A percentile compares a stretch with the other conserved stretches of the same genome.
These are phyloP conservation scores for Hemicrepidius hirtus DNA, from an alignment of 2,888 invertebrate genomes.

Conservation along the genomic window DNA sequence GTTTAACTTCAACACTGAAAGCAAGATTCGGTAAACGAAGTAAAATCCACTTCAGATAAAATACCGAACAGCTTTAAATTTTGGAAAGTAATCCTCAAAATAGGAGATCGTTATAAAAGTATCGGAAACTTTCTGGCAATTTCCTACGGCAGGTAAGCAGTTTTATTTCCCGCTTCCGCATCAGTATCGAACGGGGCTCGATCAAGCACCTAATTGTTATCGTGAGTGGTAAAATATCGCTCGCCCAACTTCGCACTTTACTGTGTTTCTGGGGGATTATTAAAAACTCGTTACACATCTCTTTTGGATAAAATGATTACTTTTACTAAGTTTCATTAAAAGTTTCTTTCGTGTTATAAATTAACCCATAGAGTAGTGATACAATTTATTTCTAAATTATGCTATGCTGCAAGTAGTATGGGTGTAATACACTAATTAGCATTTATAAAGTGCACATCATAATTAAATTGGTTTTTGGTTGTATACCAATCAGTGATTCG, in stretches of 20 bases:
- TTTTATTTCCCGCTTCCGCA: constrained; percentile 52
- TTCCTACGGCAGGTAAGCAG: constrained; percentile 48
- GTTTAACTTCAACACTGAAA: too few relatives aligned
- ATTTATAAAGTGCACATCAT: neutral
- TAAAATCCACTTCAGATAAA: neutral
- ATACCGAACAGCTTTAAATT: neutral
- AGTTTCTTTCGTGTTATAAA: constrained; percentile 33
- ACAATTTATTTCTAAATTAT: too few relatives aligned
- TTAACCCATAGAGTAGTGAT: neutral
- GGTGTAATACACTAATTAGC: constrained; percentile 2
- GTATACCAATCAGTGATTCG: neutral
- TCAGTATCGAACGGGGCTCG: constrained; percentile 51
- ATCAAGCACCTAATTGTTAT: constrained; percentile 56
- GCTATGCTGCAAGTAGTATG: neutral
- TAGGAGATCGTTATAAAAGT: constrained; percentile 49
- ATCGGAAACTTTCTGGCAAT: constrained; percentile 48
- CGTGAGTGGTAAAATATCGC: constrained; percentile 52
- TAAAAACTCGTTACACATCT: constrained; percentile 55
- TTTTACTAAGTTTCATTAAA: constrained; percentile 53
- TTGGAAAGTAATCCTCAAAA: constrained; percentile 37
- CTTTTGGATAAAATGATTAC: constrained; percentile 41
- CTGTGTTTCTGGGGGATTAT: constrained; percentile 52
- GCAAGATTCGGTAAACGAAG: neutral
- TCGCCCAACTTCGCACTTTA: constrained; percentile 47
- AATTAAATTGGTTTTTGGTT: neutral